Base-by-base conservation (phyloP, 1,140 invertebrate species). In the Calycopis cecrops region DNA sequence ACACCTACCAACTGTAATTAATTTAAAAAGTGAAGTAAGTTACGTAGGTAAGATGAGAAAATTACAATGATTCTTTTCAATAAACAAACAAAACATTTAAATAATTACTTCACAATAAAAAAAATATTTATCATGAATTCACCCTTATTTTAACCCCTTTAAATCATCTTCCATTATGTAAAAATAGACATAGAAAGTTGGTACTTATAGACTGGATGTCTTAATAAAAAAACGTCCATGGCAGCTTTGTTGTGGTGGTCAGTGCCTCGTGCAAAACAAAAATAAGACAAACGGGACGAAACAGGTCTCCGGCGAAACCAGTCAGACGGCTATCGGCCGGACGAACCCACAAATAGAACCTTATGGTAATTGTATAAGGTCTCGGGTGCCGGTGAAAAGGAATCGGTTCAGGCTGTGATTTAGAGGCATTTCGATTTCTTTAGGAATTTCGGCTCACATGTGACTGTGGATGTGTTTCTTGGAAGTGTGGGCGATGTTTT, bases 181-280 rank as follows among this genome's bases (percentile, higher is more conserved):
- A 28, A 28, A 28, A 28, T 28, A 28, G 21, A 28, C 2, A 6
- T 28, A 28, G 21, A 44, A 9, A 44, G 9, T 44, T 9, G 40
- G 12, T 40, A 40, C 38, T 44, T 44, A 44, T 44, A 44, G 12
- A 9, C 40, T 53, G 52, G 38, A 40, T 53, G 35, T 12, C 12
- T 37, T 63, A 57, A 56, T 64, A 70, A 77, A 79, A 79, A 79
- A 81, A 83, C 73, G 62, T 59, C 68, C 61, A 66, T 67, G 69
- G 67, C 67, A 73, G 73, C 80, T 84, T 86, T 86, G 74, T 86
- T 86, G 83, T 84, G 69, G 73, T 86, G 83, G 83, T 86, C 83
- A 86, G 83, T 86, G 80, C 83, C 76, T 84, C 69, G 59, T 69
- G 73, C 79, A 66, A 73, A 85, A 80, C 73, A 77, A 84, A 83